A percentile compares a stretch with the other conserved stretches of the same genome.
Evolutionary conservation across 53 echinoderm and acorn worm species (phyloP).

Genomic region (Paelopatides confundens): DNA sequence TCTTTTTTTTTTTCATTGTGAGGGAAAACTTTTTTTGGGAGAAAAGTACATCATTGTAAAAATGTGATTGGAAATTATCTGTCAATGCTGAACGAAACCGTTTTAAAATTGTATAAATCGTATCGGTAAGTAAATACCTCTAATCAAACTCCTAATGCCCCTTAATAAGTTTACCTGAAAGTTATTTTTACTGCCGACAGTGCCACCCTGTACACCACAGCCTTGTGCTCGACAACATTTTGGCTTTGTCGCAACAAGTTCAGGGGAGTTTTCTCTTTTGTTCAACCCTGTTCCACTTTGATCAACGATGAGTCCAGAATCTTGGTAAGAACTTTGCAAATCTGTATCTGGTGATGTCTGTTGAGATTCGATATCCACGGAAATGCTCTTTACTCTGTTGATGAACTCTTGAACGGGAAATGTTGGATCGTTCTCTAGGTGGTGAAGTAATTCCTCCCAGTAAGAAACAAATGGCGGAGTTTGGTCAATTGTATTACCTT

Average conservation of each 20-base stretch:
- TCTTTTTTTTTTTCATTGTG: too few species aligned
- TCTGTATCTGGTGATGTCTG: not conserved
- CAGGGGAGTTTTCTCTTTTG: not conserved
- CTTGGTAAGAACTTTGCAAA: not conserved
- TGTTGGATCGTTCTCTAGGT: slow-evolving; percentile 84
- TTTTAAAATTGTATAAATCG: too few species aligned
- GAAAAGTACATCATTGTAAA: too few species aligned
- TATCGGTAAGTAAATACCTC: too few species aligned
- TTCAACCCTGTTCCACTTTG: not conserved
- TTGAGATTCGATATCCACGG: slow-evolving; percentile 6
- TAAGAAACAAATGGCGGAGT: slow-evolving; percentile 25
- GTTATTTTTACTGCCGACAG: slow-evolving; percentile 90
- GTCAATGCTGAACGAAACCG: too few species aligned
- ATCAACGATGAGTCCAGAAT: not conserved
- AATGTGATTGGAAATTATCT: too few species aligned
- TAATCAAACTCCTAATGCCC: too few species aligned
- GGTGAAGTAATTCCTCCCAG: slow-evolving; percentile 40
- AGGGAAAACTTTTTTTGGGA: too few species aligned
- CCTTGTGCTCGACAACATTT: slow-evolving; percentile 82
- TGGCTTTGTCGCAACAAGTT: slow-evolving; percentile 5
- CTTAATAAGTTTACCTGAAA: slow-evolving; percentile 99
- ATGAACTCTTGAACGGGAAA: slow-evolving; percentile 88
- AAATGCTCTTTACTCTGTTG: slow-evolving; percentile 36
- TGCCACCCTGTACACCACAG: slow-evolving; percentile 74
- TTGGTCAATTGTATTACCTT: not conserved